Conservation (phyloP, 1,140 invertebrate genomes). For the Diploscapter pachys region DNA sequence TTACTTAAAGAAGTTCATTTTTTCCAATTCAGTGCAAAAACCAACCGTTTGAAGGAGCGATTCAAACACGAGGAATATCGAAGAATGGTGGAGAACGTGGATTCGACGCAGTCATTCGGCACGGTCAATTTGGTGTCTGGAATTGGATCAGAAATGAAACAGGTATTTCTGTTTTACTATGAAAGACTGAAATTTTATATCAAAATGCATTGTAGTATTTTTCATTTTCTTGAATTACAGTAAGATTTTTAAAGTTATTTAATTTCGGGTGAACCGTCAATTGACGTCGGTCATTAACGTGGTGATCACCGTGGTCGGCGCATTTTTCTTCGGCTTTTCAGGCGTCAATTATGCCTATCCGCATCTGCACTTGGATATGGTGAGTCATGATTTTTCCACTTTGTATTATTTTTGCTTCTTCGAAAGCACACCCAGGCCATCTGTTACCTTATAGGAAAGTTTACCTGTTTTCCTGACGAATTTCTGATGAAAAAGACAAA, state of each 20-base stretch:
- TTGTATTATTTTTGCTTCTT: too few species aligned
- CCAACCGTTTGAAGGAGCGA: slow-evolving; percentile 37
- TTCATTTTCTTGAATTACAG: slow-evolving; percentile 11
- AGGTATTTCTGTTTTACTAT: slow-evolving; percentile 16
- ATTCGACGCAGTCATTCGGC: slow-evolving; percentile 44
- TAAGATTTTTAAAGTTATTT: slow-evolving; percentile 32
- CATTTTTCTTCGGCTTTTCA: slow-evolving; percentile 62
- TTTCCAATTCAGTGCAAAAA: slow-evolving; percentile 13
- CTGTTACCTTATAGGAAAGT: not conserved
- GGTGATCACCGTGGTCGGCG: slow-evolving; percentile 61
- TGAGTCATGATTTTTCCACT: too few species aligned
- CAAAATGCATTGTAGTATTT: not conserved
- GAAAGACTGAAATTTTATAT: slow-evolving; percentile 30
- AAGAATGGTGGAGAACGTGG: slow-evolving; percentile 44
- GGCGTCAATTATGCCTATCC: slow-evolving; percentile 53
- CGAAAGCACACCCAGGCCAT: too few species aligned
- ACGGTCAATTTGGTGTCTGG: not conserved
- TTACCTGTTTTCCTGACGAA: not conserved
- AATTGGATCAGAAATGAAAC: too few species aligned
- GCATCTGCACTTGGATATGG: slow-evolving; percentile 44
- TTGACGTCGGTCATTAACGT: slow-evolving; percentile 62
- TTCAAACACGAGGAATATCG: slow-evolving; percentile 47
- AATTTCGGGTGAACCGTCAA: slow-evolving; percentile 59
- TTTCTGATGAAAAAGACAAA: not conserved
- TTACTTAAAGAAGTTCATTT: not conserved